Percentiles rank a stretch among this genome's conserved stretches.
phyloP scores from a whole-genome alignment of 2,797 vertebrate genomes.

The Hippopotamyrus pictus region DNA sequence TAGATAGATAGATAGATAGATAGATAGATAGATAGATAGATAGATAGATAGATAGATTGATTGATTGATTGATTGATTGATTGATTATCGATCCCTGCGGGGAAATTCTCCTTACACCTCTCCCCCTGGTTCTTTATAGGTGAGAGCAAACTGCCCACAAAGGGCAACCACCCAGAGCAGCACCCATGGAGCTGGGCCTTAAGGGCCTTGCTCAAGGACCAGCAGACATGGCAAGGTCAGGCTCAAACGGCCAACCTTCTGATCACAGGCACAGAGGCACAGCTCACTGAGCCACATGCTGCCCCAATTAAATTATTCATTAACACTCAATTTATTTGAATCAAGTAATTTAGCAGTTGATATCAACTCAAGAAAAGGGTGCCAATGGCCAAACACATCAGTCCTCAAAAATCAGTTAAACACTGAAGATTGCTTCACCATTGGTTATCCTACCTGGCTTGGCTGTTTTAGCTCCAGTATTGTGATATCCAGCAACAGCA shows the following conservation, averaged over 20 bases:
- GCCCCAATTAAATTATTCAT: background rate
- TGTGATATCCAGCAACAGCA: background rate
- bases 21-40: background rate
- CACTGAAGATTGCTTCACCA: background rate
- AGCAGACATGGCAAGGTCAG: too few relatives aligned
- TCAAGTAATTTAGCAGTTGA: background rate
- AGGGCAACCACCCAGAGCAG: too few relatives aligned
- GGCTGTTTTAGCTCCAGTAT: conserved; percentile 10
- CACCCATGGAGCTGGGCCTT: too few relatives aligned
- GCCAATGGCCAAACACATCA: background rate
- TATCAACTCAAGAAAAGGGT: background rate
- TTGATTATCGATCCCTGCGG: too few relatives aligned
- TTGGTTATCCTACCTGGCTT: conserved; percentile 22
- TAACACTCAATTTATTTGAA: background rate
- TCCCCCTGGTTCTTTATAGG: too few relatives aligned
- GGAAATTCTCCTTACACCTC: too few relatives aligned
- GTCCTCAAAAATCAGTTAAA: background rate
- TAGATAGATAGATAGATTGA: background rate
- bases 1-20: background rate
- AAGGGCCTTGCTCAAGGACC: too few relatives aligned
- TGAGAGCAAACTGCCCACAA: too few relatives aligned
- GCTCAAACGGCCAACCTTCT: background rate
- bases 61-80: background rate
- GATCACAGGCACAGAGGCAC: background rate
- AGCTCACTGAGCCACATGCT: background rate